These are phyloP conservation scores for Anniella stebbinsi DNA, from an alignment of 2,797 vertebrate genomes.

Conservation along the genomic window DNA sequence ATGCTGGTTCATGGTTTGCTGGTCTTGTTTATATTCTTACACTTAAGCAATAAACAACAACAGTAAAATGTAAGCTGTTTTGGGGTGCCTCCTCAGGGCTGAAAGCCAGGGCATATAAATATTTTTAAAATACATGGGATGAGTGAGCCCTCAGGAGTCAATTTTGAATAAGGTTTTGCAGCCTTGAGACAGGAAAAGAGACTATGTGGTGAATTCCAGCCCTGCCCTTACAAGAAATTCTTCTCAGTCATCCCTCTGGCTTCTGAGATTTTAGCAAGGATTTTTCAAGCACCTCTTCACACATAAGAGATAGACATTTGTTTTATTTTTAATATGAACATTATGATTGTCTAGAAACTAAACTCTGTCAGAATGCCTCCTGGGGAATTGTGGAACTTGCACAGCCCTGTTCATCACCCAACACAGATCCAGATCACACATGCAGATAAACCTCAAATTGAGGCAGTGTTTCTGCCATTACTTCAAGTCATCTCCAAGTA, in stretches of 20 bases:
- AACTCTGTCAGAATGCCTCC: neutral
- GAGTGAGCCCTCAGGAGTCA: neutral
- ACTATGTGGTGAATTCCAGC: neutral
- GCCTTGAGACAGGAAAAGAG: neutral
- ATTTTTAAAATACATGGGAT: neutral
- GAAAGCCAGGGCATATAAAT: neutral
- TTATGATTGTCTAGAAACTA: neutral
- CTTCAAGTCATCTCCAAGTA: neutral
- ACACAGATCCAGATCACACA: neutral
- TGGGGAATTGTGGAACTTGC: neutral
- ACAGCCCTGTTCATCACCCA: neutral
- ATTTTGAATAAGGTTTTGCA: neutral
- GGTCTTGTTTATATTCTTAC: no score
- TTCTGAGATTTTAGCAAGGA: neutral
- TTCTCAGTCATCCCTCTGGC: neutral
- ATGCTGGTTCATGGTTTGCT: no score
- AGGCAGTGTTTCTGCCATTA: neutral
- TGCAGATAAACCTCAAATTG: neutral
- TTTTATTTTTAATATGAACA: neutral
- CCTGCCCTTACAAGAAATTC: neutral
- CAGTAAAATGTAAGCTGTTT: no score
- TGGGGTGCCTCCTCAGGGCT: neutral
- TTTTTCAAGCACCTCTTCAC: neutral
- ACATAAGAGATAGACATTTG: neutral
- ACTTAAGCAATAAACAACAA: no score